phyloP scores from a whole-genome alignment of 2,113 vertebrate genomes.

The Alosa alosa region DNA sequence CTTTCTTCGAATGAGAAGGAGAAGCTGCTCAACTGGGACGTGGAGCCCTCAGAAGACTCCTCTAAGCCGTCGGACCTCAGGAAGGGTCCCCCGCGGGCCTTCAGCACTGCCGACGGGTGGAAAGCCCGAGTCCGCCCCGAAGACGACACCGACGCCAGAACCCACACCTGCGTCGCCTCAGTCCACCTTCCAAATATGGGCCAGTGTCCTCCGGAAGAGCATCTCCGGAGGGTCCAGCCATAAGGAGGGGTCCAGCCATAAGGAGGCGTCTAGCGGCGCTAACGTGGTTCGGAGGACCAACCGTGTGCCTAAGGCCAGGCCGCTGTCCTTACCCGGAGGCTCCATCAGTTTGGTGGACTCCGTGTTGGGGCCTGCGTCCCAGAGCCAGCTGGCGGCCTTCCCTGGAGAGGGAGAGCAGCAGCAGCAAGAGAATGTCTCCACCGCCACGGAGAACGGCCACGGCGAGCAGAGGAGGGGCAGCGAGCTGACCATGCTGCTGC shows the following conservation, averaged over 20 bases:
- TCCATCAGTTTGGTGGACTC: constrained; percentile 50
- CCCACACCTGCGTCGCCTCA: constrained; percentile 33
- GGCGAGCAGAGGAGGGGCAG: constrained; percentile 18
- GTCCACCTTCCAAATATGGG: constrained; percentile 62
- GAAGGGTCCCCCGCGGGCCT: not conserved
- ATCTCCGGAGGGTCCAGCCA: constrained; percentile 53
- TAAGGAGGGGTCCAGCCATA: constrained; percentile 21
- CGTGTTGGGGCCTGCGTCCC: constrained; percentile 18
- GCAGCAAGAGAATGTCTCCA: constrained; percentile 5
- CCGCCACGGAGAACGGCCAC: constrained; percentile 31
- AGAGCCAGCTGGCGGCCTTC: not conserved
- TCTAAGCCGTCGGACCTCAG: not conserved
- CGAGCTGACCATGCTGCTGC: constrained; percentile 64
- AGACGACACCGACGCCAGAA: constrained; percentile 45
- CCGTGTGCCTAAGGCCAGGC: constrained; percentile 47
- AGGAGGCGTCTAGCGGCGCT: not conserved
- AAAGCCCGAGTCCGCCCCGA: constrained; percentile 43
- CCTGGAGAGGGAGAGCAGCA: no score
- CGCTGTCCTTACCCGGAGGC: constrained; percentile 58
- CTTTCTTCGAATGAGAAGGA: constrained; percentile 60
- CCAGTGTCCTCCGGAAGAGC: constrained; percentile 63
- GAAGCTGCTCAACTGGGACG: constrained; percentile 67
- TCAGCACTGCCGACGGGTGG: not conserved
- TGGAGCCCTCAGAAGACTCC: constrained; percentile 42
- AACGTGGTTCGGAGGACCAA: constrained; percentile 51